A percentile compares a stretch with the other conserved stretches of the same genome.
phyloP scores from a whole-genome alignment of 2,888 invertebrate species.

The Aphodius granarius region DNA sequence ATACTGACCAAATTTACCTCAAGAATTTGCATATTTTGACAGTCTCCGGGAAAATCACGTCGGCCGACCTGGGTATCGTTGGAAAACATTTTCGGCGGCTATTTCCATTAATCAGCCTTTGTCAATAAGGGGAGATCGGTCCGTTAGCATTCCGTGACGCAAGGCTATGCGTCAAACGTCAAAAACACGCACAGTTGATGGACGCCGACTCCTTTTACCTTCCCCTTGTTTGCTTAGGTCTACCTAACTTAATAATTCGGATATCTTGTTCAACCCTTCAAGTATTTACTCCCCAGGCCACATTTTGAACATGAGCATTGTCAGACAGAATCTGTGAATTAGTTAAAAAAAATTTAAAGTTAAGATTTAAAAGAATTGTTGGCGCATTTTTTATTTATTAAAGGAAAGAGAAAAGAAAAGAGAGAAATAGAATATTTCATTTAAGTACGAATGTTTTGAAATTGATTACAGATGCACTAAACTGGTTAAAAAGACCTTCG shows the following conservation, averaged over 20 bases:
- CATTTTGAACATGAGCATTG: no score
- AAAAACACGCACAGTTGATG: not conserved
- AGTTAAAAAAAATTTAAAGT: no score
- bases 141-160: not conserved
- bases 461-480: no score
- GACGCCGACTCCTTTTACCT: not conserved
- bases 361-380: no score
- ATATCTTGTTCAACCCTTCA: not conserved
- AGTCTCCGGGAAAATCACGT: not conserved
- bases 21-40: not conserved
- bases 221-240: not conserved
- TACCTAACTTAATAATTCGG: not conserved
- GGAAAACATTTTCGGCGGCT: not conserved
- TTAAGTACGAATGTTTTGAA: no score
- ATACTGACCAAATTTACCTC: not conserved
- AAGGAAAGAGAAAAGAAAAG: no score
- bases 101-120: not conserved
- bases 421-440: no score
- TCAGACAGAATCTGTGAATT: no score
- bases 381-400: no score
- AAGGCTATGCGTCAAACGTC: not conserved
- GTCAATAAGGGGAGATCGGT: not conserved
- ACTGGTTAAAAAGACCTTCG: no score
- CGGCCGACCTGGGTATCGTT: not conserved
- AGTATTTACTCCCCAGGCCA: not conserved